A percentile compares a stretch with the other conserved stretches of the same genome.
phyloP scores from a whole-genome alignment of 2,888 invertebrate genomes.

The Latheticus oryzae region DNA sequence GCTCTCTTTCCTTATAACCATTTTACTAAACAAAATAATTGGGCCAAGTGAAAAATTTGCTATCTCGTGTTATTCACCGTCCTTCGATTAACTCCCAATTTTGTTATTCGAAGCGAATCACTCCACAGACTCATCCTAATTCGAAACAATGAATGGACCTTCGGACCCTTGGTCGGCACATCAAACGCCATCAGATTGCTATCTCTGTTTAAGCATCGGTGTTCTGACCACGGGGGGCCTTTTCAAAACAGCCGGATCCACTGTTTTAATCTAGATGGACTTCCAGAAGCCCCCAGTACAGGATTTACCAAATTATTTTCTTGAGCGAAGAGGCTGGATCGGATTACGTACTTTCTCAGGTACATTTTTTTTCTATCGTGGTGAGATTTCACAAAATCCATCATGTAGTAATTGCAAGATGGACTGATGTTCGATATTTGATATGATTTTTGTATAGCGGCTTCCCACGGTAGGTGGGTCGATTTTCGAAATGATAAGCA shows the following conservation, averaged over 20 bases:
- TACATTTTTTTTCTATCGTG: slow-evolving; percentile 10
- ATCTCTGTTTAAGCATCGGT: slow-evolving; percentile 21
- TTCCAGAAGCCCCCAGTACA: slow-evolving; percentile 23
- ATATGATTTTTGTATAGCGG: slow-evolving; percentile 8
- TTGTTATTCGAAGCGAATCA: slow-evolving; percentile 2
- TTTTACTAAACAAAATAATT: too few relatives aligned
- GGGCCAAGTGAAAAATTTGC: too few relatives aligned
- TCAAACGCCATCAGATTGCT: slow-evolving; percentile 30
- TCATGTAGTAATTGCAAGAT: slow-evolving; percentile 13
- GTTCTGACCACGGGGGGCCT: slow-evolving; percentile 34
- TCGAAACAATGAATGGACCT: slow-evolving; percentile 27
- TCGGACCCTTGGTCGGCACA: slow-evolving; percentile 29
- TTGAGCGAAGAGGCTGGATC: slow-evolving; percentile 15
- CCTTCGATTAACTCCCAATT: slow-evolving; percentile 10
- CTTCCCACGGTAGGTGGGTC: slow-evolving; percentile 16
- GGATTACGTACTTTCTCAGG: slow-evolving; percentile 26
- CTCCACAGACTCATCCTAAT: not conserved
- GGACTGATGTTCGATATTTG: slow-evolving; percentile 16
- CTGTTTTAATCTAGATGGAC: slow-evolving; percentile 36
- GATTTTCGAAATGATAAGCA: slow-evolving; percentile 16
- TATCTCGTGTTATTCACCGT: not conserved
- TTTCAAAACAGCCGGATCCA: slow-evolving; percentile 36
- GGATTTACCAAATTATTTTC: slow-evolving; percentile 38
- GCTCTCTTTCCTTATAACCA: too few relatives aligned
- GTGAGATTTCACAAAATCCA: slow-evolving; percentile 1